Evolutionary conservation across 2,888 invertebrate species (phyloP).

Genomic region (Diarsia brunnea): DNA sequence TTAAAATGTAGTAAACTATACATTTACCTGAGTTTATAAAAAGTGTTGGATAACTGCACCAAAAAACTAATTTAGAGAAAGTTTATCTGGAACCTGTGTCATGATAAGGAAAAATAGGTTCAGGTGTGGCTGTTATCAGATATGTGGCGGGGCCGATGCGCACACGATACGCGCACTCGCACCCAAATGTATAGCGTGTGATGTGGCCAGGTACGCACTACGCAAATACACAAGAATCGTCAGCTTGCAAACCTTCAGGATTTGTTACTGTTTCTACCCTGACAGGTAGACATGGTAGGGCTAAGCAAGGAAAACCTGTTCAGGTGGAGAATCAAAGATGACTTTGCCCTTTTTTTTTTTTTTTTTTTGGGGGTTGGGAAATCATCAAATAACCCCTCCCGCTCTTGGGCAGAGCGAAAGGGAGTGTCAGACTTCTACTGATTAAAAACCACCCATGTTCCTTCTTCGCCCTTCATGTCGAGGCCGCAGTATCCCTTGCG

Average conservation of each 20-base stretch:
- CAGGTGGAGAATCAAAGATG: too few relatives aligned
- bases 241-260: background rate
- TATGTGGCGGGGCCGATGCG: conserved; percentile 55
- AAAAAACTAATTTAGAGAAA: conserved; percentile 74
- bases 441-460: too few relatives aligned
- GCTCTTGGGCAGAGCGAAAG: too few relatives aligned
- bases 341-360: too few relatives aligned
- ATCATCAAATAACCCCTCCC: too few relatives aligned
- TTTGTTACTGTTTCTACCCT: background rate
- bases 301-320: too few relatives aligned
- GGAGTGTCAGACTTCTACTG: too few relatives aligned
- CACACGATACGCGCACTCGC: conserved; percentile 17
- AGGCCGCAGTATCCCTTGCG: too few relatives aligned
- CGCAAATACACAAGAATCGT: background rate
- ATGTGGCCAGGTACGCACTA: conserved; percentile 18
- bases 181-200: conserved; percentile 22
- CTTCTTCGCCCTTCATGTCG: too few relatives aligned
- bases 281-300: too few relatives aligned
- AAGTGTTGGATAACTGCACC: conserved; percentile 10
- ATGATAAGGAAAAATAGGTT: conserved; percentile 83
- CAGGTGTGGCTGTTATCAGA: conserved; percentile 85
- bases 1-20: conserved; percentile 3
- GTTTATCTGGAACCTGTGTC: conserved; percentile 74
- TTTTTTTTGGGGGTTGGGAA: too few relatives aligned
- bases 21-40: conserved; percentile 3